Base-by-base conservation (phyloP, 2,797 vertebrate genomes). In the Pseudomugil gertrudae region DNA sequence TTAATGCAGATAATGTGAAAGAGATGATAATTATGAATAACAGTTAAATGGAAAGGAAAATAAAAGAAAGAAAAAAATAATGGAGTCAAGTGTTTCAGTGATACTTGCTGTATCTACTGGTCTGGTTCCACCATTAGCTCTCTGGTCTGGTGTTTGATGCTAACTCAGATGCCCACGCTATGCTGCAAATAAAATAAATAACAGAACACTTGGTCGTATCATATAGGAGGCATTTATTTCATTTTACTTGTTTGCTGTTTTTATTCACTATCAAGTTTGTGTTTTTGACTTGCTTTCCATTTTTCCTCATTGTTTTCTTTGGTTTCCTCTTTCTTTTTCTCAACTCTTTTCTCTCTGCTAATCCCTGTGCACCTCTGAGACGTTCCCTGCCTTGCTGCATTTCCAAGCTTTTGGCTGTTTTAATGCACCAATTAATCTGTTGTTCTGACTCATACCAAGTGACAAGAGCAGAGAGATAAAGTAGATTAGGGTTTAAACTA, bases 361-460 rank as follows among this genome's bases (percentile, higher is more conserved):
- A 72, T 81, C 68, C 63, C 54, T 2, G 0, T 53, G 60, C 23
- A 79, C 76, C 51, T 83, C 73, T 43, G 83, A 84, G 78, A 83
- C 69, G 23, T 65, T 80, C 66, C 59, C 63, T 21, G 73, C 68
- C 54, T 79, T 38, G 54, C 79, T 79, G 73, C 47, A 78, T 79
- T 84, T 79, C n/a, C 65, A 69, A 53, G 73, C 80, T 79, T 76
- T 67, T 71, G 78, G 78, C 76, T 76, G 66, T 76, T 79, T 79
- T 80, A 82, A 84, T 84, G 77, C 78, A 76, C 68, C 75, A 85
- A 89, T 90, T 84, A 84, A 73, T 62, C 72, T 70, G 63, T 80
- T 81, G 66, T 77, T 64, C 80, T 66, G 72, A 77, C 69, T 80
- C 73, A 47, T 21, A 60, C 55, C 45, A 76, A 81, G 68, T 59